Percentiles rank a stretch among this genome's conserved stretches.
These are phyloP conservation scores for Amphilophus citrinellus DNA, from an alignment of 2,113 vertebrate species.

Conservation along the genomic window DNA sequence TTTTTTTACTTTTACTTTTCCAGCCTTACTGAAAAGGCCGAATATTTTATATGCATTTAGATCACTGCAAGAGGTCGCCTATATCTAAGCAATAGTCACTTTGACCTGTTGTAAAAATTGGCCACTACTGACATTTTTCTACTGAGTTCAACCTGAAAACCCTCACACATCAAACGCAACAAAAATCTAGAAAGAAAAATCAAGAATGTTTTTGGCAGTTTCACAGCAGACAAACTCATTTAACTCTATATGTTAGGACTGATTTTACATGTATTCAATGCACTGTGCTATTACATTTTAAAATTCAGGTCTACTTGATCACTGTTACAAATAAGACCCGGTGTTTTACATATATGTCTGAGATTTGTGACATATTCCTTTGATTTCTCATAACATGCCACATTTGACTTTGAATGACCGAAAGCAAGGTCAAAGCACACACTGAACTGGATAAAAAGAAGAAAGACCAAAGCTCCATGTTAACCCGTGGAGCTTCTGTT, in stretches of 20 bases:
- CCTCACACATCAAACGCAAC: neutral
- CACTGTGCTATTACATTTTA: neutral
- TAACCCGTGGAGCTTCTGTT: neutral
- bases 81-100: neutral
- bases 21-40: neutral
- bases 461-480: slow-evolving; percentile 17
- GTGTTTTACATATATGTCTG: neutral
- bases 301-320: neutral
- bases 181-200: neutral
- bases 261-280: slow-evolving; percentile 1
- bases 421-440: slow-evolving; percentile 4
- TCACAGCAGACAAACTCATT: neutral
- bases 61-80: neutral
- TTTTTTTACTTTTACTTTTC: neutral
- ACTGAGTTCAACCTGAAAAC: neutral
- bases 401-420: neutral
- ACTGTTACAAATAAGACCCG: neutral
- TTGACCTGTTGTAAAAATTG: neutral
- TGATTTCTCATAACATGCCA: slow-evolving; percentile 1
- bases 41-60: neutral
- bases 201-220: neutral
- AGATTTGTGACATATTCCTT: neutral
- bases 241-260: neutral
- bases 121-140: neutral
- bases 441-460: slow-evolving; percentile 18